phyloP scores from a whole-genome alignment of 2,888 invertebrate genomes.

The Pheosia tremula region DNA sequence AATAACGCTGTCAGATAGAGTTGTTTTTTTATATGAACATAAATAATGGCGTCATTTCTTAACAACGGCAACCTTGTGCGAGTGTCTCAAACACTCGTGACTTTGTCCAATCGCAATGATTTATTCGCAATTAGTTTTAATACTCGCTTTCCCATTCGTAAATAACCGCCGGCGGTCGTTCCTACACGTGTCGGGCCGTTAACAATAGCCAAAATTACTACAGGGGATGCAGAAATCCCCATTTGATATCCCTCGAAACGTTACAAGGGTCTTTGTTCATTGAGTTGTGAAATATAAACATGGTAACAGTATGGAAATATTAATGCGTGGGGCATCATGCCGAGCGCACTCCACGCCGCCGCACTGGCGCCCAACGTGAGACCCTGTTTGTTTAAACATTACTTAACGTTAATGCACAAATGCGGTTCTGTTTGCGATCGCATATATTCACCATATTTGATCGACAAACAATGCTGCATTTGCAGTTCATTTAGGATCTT shows the following conservation, averaged over 20 bases:
- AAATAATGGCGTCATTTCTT: not conserved
- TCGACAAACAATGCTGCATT: conserved; percentile 41
- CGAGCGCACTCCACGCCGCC: conserved; percentile 37
- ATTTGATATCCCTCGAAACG: conserved; percentile 19
- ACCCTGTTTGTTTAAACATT: conserved; percentile 46
- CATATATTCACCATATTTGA: conserved; percentile 40
- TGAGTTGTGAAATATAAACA: conserved; percentile 62
- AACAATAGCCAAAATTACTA: conserved; percentile 16
- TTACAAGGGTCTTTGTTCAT: conserved; percentile 39
- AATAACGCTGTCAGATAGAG: too few relatives aligned
- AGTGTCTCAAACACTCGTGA: conserved; percentile 22
- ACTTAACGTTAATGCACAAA: conserved; percentile 49
- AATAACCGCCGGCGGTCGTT: conserved; percentile 30
- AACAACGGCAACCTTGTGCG: not conserved
- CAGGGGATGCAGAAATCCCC: conserved; percentile 15
- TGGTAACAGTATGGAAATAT: conserved; percentile 47
- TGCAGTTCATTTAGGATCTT: conserved; percentile 51
- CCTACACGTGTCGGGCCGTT: conserved; percentile 37
- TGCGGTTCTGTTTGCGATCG: conserved; percentile 45
- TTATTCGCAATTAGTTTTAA: conserved; percentile 56
- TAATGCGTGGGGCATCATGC: conserved; percentile 40
- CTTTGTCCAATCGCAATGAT: conserved; percentile 43
- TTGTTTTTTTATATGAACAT: not conserved
- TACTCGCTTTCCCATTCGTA: conserved; percentile 35
- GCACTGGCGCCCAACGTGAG: conserved; percentile 48